Percentiles rank a stretch among this genome's conserved stretches.
Evolutionary conservation across 2,888 invertebrate genomes (phyloP).

Genomic region (Drosophila neotestacea): DNA sequence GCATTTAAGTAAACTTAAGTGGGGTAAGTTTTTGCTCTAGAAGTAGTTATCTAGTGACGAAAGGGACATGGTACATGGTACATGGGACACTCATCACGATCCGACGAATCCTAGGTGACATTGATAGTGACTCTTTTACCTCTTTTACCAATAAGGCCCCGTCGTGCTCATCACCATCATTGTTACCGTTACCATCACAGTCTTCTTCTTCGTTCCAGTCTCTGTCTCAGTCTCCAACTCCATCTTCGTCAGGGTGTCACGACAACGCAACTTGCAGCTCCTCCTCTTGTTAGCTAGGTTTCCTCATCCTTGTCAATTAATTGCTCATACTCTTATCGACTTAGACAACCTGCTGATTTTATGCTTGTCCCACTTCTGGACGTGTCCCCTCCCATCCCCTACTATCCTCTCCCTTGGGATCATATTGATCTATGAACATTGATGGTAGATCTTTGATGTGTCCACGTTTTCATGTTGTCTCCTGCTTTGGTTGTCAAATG

Average conservation of each 20-base stretch:
- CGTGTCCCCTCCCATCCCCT: not conserved
- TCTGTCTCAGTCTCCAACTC: not conserved
- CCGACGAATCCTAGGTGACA: slow-evolving; percentile 33
- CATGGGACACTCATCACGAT: slow-evolving; percentile 70
- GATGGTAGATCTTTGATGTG: slow-evolving; percentile 47
- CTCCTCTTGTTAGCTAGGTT: slow-evolving; percentile 7
- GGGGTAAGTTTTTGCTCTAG: slow-evolving; percentile 30
- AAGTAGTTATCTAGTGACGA: slow-evolving; percentile 52
- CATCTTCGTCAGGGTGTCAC: slow-evolving; percentile 49
- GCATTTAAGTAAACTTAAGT: slow-evolving; percentile 36
- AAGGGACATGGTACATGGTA: slow-evolving; percentile 24
- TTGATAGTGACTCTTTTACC: slow-evolving; percentile 33
- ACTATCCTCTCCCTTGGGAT: slow-evolving; percentile 29
- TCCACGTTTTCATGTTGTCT: slow-evolving; percentile 58
- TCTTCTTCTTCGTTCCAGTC: slow-evolving; percentile 18
- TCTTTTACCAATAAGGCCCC: slow-evolving; percentile 59
- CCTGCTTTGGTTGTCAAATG: slow-evolving; percentile 45
- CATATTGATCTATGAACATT: slow-evolving; percentile 42
- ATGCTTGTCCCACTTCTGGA: slow-evolving; percentile 32
- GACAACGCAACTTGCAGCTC: slow-evolving; percentile 34
- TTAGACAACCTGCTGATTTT: slow-evolving; percentile 52
- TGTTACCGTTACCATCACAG: slow-evolving; percentile 28
- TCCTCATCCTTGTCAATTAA: slow-evolving; percentile 60
- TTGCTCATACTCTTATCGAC: slow-evolving; percentile 58
- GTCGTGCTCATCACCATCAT: slow-evolving; percentile 66